Conservation (phyloP, 2,888 invertebrate species). For the Lithophane ornitopus region DNA sequence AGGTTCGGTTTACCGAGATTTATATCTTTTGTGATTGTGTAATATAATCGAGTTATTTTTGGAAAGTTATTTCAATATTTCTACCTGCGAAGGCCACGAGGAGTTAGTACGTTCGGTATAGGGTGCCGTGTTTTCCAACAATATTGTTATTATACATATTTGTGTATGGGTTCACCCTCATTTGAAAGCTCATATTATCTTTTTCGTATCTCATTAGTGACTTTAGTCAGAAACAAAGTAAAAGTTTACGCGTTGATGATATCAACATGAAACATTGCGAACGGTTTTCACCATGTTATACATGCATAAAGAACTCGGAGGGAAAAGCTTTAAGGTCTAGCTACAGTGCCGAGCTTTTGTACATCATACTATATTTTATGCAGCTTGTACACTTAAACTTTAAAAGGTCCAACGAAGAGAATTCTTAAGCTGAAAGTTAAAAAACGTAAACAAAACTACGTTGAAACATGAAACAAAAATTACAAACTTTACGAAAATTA, state of each 20-base stretch:
- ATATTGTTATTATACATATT: not conserved
- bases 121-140: not conserved
- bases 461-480: not conserved
- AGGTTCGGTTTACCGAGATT: constrained; percentile 13
- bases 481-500: not conserved
- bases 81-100: not conserved
- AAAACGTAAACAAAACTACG: not conserved
- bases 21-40: not conserved
- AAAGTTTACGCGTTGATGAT: not conserved
- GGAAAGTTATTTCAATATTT: not conserved
- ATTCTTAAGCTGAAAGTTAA: constrained; percentile 10
- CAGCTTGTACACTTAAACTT: constrained; percentile 19
- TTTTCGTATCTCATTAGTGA: constrained; percentile 8
- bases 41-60: not conserved
- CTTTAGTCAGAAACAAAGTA: not conserved
- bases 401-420: constrained; percentile 21
- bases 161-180: not conserved
- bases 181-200: not conserved
- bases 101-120: not conserved
- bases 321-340: constrained; percentile 4
- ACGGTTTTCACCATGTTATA: not conserved
- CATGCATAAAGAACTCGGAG: constrained; percentile 29
- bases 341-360: not conserved
- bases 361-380: constrained; percentile 26
- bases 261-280: not conserved